Conservation (phyloP, 2,113 vertebrate species). For the Actenoides hombroni region DNA sequence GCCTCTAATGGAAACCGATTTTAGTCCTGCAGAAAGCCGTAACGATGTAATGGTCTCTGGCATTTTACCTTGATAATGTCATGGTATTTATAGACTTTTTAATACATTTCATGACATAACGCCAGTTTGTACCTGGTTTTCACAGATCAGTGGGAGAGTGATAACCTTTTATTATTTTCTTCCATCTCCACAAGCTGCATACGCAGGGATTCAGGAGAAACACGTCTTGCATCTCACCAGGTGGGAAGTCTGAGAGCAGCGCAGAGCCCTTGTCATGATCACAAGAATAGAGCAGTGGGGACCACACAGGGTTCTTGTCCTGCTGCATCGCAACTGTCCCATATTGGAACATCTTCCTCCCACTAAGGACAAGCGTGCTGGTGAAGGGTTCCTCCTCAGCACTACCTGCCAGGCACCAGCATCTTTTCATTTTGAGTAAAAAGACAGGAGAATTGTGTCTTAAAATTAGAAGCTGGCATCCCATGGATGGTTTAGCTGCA, state of each 20-base stretch:
- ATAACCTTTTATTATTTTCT: background rate
- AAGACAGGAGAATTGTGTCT: background rate
- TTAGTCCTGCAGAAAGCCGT: background rate
- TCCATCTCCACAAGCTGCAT: background rate
- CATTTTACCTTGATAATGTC: background rate
- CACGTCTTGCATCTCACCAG: fast-evolving
- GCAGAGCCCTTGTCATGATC: background rate
- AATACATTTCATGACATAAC: background rate
- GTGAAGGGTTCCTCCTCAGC: background rate
- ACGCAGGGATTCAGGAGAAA: fast-evolving
- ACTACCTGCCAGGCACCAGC: background rate
- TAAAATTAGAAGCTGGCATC: background rate
- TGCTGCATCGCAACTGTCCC: background rate
- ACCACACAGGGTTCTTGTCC: background rate
- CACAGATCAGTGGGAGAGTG: background rate
- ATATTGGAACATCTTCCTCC: background rate
- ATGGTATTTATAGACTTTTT: background rate
- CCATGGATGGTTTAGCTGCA: background rate
- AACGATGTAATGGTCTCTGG: background rate
- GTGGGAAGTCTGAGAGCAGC: background rate
- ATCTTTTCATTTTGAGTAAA: background rate
- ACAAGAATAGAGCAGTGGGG: background rate
- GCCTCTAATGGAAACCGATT: background rate
- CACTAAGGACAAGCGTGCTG: fast-evolving
- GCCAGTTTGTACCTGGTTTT: background rate